Evolutionary conservation across 2,797 vertebrate genomes (phyloP), one percentile per base, ranked within the genome.

Genomic region (Rhadinocentrus ornatus): DNA sequence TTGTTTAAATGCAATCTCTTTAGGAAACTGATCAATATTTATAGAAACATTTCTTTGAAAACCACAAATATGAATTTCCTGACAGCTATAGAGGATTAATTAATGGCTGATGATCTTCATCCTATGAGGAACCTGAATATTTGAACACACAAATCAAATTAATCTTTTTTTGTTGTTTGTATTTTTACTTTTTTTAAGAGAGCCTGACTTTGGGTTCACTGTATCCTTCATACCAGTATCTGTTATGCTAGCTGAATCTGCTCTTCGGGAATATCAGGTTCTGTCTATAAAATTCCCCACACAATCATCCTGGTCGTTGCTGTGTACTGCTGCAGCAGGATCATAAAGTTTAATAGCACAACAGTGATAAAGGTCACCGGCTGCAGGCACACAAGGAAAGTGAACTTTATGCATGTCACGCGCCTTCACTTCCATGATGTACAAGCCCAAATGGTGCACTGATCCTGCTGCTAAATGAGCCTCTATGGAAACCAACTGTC

Each of bases 401-500:
- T 52, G 39, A 77, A 26, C 46, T 59, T 78, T 32, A 63, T 50
- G 58, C 67, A 53, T 35, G 24, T 64, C 41, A 44, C 55, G 52
- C 48, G 39, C 77, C 62, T 71, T 85, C 70, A 66, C 56, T 77
- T 69, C 60, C 55, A 71, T 64, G 68, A 74, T 57, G 66, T 77
- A 76, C 27, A 56, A 69, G 58, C 16, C 71, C 53, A 76, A 80
- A 69, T 2, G 56, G 73, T 75, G 80, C 34, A 1, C 16, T 37
- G 72, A 69, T 81, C 61, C 74, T 34, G 66, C 48, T 62, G 68
- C 69, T 57, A 52, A 88, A 85, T 53, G 77, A 70, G 54, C 68
- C 86, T 79, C 69, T 15, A 53, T 66, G 78, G 86, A 58, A 77
- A 79, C 73, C 83, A 78, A 81, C 73, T 87, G 86, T 81, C 77